phyloP scores from a whole-genome alignment of 2,888 invertebrate species.

The Julus scanicus region DNA sequence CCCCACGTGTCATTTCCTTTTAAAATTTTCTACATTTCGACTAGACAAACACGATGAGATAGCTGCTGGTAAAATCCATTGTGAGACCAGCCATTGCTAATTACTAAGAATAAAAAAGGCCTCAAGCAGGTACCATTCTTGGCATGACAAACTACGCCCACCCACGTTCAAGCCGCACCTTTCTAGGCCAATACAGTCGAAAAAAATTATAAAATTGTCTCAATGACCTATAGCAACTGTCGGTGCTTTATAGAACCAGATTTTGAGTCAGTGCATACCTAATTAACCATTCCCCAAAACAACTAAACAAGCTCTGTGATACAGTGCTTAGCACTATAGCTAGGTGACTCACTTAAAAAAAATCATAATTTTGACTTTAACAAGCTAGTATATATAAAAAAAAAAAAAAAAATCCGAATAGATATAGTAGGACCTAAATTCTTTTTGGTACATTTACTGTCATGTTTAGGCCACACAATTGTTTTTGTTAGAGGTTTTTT shows the following conservation, averaged over 20 bases:
- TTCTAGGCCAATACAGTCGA: slow-evolving; percentile 14
- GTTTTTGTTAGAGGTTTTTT: no score
- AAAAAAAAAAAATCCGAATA: not conserved
- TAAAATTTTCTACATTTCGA: no score
- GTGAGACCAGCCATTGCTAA: not conserved
- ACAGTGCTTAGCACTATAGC: no score
- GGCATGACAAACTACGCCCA: not conserved
- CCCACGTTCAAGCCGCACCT: not conserved
- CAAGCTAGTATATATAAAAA: not conserved
- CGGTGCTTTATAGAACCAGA: slow-evolving; percentile 39
- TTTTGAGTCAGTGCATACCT: not conserved
- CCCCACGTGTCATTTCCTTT: slow-evolving; percentile 5
- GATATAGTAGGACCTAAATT: no score
- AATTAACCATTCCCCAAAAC: not conserved
- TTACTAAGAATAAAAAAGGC: not conserved
- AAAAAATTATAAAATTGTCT: not conserved
- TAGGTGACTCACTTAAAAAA: no score
- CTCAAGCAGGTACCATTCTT: not conserved
- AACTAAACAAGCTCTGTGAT: not conserved
- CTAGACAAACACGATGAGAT: not conserved
- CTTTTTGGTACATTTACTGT: no score
- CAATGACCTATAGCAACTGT: not conserved
- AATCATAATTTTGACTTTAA: no score
- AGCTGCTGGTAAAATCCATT: not conserved
- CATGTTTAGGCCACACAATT: no score